Evolutionary conservation across 2,113 vertebrate genomes (phyloP), one percentile per base, ranked within the genome.

Genomic region (Crotalus helleri): DNA sequence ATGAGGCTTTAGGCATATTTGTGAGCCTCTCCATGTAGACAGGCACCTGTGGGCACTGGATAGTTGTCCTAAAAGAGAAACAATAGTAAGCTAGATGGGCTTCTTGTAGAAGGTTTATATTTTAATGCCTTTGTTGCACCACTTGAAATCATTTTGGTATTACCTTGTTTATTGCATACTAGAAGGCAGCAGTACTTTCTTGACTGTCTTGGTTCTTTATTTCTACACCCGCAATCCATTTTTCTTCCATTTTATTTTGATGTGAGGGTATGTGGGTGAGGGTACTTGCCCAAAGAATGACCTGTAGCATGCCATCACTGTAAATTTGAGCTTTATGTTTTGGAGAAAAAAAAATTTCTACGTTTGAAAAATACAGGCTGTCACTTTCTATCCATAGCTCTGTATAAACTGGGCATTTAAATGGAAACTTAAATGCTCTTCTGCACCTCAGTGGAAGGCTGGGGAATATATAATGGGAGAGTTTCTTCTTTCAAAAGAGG

Each of bases 351-450:
- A 97, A 95, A 94, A 96, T 93, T 96, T 96, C 92, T 94, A 90
- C 58, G 49, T 93, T 94, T 94, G 93, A 93, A 93, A 96, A 95
- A 95, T 81, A 44, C 53, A 91, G 85, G 8, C 93, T 96, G 95
- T 96, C 96, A 95, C 94, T 95, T 97, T 93, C 94, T 49, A 95
- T 93, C 95, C 81, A 51, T 90, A 94, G 87, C 29, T 95, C 95
- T 96, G 54, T 89, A 95, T 95, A 97, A 96, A 89, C 93, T 89
- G 61, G 87, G 54, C 87, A 94, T 95, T 94, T 93, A 95, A 95
- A 95, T 95, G 93, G 95, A 96, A 95, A 97, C 94, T 92, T 89
- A 97, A 97, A 96, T 96, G 33, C 92, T 94, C 46, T 93, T 89
- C 90, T 92, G 90, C 91, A 93, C 89, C 93, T 97, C 90, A 81